phyloP scores from a whole-genome alignment of 1,140 invertebrate species.

The Neoseiulus cucumeris region DNA sequence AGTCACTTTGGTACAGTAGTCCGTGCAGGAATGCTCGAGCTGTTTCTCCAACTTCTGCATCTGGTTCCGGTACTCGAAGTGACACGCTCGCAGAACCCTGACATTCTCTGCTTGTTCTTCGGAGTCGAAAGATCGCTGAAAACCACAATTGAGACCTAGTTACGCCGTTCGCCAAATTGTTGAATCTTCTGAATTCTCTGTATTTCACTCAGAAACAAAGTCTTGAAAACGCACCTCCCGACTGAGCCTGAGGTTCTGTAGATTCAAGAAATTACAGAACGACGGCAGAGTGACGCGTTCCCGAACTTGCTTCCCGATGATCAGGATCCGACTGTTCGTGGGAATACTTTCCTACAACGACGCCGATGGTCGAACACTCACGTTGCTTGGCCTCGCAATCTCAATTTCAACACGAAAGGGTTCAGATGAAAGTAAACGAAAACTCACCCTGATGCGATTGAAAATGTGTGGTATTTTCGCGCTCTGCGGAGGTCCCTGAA shows the following conservation, averaged over 20 bases:
- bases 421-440: neutral
- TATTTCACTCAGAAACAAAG: neutral
- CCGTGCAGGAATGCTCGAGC: too few species aligned
- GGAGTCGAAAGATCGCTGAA: neutral
- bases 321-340: neutral
- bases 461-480: neutral
- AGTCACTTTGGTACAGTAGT: too few species aligned
- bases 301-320: neutral
- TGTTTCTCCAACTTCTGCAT: too few species aligned
- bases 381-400: neutral
- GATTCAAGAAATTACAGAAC: neutral
- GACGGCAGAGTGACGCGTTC: neutral
- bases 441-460: neutral
- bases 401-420: neutral
- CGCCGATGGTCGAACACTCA: neutral
- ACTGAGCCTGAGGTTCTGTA: neutral
- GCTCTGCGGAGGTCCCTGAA: neutral
- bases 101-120: too few species aligned
- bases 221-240: neutral
- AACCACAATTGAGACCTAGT: neutral
- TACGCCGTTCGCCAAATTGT: neutral
- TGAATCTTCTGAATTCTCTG: neutral
- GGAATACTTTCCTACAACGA: neutral
- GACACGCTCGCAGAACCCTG: too few species aligned
- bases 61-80: too few species aligned